phyloP scores from a whole-genome alignment of 1,140 invertebrate species.

The Sycobia sp. region DNA sequence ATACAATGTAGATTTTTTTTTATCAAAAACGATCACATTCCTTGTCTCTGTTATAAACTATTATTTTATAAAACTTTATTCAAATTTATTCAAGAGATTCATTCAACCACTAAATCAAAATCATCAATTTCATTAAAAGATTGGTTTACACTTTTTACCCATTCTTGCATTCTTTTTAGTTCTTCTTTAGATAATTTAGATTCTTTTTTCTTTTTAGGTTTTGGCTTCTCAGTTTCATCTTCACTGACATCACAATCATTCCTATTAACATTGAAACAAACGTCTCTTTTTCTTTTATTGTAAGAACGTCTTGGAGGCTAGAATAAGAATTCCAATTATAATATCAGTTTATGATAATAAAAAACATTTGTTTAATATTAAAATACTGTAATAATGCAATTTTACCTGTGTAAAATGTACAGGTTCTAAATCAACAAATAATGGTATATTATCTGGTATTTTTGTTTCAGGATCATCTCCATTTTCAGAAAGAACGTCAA shows the following conservation, averaged over 20 bases:
- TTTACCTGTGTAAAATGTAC: slow-evolving; percentile 47
- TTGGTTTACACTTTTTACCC: slow-evolving; percentile 47
- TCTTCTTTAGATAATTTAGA: slow-evolving; percentile 31
- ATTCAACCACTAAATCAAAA: slow-evolving; percentile 48
- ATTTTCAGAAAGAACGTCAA: slow-evolving; percentile 43
- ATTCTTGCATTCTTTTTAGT: slow-evolving; percentile 42
- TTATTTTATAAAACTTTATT: too few species aligned
- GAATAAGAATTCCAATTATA: slow-evolving; percentile 15
- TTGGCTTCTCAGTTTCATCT: slow-evolving; percentile 16
- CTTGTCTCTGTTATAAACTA: too few species aligned
- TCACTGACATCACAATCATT: slow-evolving; percentile 18
- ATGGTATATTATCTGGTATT: slow-evolving; percentile 31
- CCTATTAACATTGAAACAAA: slow-evolving; percentile 27
- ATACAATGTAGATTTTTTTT: too few species aligned
- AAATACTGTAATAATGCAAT: neutral
- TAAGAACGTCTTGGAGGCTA: slow-evolving; percentile 51
- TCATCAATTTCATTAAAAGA: slow-evolving; percentile 52
- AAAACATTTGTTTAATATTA: neutral
- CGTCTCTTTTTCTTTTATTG: slow-evolving; percentile 44
- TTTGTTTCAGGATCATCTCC: slow-evolving; percentile 12
- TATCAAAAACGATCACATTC: too few species aligned
- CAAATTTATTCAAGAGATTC: slow-evolving; percentile 12
- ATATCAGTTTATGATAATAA: neutral
- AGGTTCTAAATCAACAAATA: slow-evolving; percentile 50
- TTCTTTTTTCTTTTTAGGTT: slow-evolving; percentile 42